Evolutionary conservation across 2,888 invertebrate species (phyloP), one percentile per base, ranked within the genome.

Genomic region (Eupithecia insigniata): DNA sequence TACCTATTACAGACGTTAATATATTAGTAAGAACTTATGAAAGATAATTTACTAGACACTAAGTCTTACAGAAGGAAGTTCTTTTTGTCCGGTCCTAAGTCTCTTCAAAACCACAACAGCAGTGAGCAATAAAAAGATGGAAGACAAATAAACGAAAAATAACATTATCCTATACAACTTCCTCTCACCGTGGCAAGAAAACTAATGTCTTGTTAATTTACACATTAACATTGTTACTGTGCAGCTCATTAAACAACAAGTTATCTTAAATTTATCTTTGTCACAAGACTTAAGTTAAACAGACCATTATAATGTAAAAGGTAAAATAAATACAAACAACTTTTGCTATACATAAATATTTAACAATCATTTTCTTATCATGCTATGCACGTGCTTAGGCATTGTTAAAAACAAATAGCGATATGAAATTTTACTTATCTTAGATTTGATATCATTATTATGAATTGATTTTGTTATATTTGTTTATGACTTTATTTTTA

Each of bases 121-220:
- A 2, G 85, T 84, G 22, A 91, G 77, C 66, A 90, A 80, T 43
- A 89, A 71, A 77, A 89, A 89, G 67, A 86, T 83, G 0, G 90
- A 88, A 28, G 87, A 87, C 26, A 90, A 78, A 76, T 88, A 92
- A 12, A 87, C 76, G 73, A 85, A 90, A 69, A 87, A 83, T 60
- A 89, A 78, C 90, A 92, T 92, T 79, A 72, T 82, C 62, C 61
- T 72, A 68, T 61, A 76, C 76, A 76, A 84, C 86, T 81, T 78
- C 76, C 76, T 79, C 69, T 70, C 51, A 70, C 73, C 69, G 75
- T 71, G 78, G 55, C 73, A 72, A 70, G 74, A 39, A 55, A 68
- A 87, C 83, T 87, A 81, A 85, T 78, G 76, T 72, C 70, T 70
- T 73, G 70, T 65, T 67, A 77, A 75, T 70, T 74, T 51, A 51